Percentiles rank a stretch among this genome's conserved stretches.
Evolutionary conservation across 1,140 invertebrate species (phyloP).

Genomic region (Neodiprion lecontei): DNA sequence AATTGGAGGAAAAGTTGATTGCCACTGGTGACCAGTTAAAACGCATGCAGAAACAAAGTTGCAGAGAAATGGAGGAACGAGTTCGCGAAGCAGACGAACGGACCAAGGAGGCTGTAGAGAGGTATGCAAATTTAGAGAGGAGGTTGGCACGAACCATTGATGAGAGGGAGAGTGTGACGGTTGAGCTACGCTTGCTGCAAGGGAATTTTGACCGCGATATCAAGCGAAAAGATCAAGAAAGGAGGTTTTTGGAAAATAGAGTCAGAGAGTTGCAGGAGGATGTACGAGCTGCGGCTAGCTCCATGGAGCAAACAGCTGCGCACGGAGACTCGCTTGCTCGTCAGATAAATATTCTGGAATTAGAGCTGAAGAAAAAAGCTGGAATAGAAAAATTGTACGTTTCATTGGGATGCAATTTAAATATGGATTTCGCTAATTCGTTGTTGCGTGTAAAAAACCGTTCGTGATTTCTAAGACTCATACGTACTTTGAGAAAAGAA

Average conservation of each 20-base stretch:
- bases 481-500: conserved; percentile 39
- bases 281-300: conserved; percentile 34
- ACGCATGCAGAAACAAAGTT: conserved; percentile 35
- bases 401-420: background rate
- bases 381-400: background rate
- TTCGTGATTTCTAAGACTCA: background rate
- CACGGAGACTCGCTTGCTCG: conserved; percentile 10
- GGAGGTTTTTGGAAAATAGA: conserved; percentile 42
- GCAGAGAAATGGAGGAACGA: conserved; percentile 35
- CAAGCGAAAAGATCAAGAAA: conserved; percentile 47
- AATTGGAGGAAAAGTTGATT: conserved; percentile 41
- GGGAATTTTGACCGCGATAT: conserved; percentile 49
- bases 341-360: conserved; percentile 24
- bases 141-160: conserved; percentile 40
- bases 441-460: background rate
- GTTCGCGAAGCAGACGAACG: conserved; percentile 41
- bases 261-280: conserved; percentile 48
- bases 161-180: conserved; percentile 46
- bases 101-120: conserved; percentile 45
- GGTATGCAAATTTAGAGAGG: conserved; percentile 46
- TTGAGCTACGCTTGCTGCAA: conserved; percentile 46
- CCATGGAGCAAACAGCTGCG: conserved; percentile 16
- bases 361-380: conserved; percentile 20
- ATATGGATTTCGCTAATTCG: background rate
- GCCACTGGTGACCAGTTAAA: conserved; percentile 39